These are phyloP conservation scores for Diarsia rubi DNA, from an alignment of 2,888 invertebrate species.

Conservation along the genomic window DNA sequence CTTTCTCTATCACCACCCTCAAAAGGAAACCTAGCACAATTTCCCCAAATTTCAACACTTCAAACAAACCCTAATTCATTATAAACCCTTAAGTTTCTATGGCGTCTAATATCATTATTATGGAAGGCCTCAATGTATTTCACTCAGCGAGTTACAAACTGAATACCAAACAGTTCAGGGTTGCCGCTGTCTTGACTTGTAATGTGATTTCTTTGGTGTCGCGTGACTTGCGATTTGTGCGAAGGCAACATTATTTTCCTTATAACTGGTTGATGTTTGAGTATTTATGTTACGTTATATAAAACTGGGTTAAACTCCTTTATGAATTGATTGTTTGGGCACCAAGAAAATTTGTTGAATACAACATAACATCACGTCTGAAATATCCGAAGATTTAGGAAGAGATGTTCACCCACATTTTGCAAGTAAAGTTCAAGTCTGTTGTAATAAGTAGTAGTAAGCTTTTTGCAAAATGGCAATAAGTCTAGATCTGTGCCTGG, in stretches of 20 bases:
- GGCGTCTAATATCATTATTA: conserved; percentile 49
- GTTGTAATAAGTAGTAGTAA: neutral
- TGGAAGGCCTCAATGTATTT: conserved; percentile 51
- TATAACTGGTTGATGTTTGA: conserved; percentile 31
- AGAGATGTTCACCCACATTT: neutral
- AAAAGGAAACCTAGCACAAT: conserved; percentile 15
- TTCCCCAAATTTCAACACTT: conserved; percentile 1
- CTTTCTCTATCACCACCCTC: neutral
- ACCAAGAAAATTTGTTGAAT: neutral
- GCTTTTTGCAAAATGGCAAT: too few relatives aligned
- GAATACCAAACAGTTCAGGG: conserved; percentile 59
- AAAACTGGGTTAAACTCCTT: conserved; percentile 17
- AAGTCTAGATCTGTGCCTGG: too few relatives aligned
- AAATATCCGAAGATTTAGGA: neutral
- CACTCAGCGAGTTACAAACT: conserved; percentile 34
- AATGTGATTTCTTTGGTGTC: conserved; percentile 54
- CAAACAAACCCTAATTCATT: conserved; percentile 6
- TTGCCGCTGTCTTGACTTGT: conserved; percentile 53
- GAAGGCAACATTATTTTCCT: conserved; percentile 60
- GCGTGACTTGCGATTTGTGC: conserved; percentile 61
- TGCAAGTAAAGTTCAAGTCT: neutral
- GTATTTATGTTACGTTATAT: conserved; percentile 1
- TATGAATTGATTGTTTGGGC: neutral
- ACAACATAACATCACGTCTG: neutral
- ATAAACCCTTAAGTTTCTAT: conserved; percentile 11